phyloP scores from a whole-genome alignment of 2,113 vertebrate genomes.

The Pluvialis apricaria region DNA sequence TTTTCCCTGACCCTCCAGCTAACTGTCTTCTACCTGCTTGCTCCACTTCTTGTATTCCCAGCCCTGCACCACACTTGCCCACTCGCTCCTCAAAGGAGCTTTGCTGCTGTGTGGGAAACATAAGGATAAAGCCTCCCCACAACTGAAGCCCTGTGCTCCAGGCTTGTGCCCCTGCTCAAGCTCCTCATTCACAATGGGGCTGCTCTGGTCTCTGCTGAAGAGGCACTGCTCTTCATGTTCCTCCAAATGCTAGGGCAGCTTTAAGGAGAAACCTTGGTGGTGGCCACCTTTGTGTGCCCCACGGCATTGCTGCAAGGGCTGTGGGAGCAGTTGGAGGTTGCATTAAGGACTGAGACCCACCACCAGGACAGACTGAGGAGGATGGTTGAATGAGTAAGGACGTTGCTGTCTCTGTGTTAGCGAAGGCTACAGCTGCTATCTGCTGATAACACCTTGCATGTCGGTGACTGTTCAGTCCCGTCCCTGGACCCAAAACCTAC shows the following conservation, averaged over 20 bases:
- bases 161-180: neutral
- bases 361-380: neutral
- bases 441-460: neutral
- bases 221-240: neutral
- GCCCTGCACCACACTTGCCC: neutral
- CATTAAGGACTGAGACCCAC: neutral
- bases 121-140: neutral
- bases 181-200: neutral
- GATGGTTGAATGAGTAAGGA: neutral
- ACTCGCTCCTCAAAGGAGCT: neutral
- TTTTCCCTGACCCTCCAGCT: neutral
- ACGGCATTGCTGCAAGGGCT: neutral
- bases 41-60: neutral
- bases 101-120: neutral
- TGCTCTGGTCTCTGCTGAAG: neutral
- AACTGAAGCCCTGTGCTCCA: neutral
- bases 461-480: neutral
- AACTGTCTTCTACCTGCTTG: neutral
- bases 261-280: neutral
- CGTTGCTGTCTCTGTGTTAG: neutral
- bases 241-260: neutral
- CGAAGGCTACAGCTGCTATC: neutral
- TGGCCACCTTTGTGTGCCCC: neutral
- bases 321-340: neutral
- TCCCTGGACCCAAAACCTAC: neutral